phyloP scores from a whole-genome alignment of 1,140 invertebrate genomes.

The Hycleus cichorii region DNA sequence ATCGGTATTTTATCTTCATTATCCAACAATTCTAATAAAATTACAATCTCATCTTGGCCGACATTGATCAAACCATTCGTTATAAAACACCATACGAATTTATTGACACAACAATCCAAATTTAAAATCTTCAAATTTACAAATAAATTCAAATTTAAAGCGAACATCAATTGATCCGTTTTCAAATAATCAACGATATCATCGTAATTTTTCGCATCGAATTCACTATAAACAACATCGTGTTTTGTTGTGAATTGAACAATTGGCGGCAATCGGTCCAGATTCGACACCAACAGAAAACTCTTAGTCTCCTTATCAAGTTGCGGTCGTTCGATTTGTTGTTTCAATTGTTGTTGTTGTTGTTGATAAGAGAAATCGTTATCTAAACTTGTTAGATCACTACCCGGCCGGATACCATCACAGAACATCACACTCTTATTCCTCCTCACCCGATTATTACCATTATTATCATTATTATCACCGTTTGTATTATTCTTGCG shows the following conservation, averaged over 20 bases:
- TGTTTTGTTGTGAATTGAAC: constrained; percentile 47
- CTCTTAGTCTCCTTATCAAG: constrained; percentile 48
- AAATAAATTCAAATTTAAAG: constrained; percentile 71
- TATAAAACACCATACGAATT: constrained; percentile 72
- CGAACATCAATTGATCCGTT: constrained; percentile 65
- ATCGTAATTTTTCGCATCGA: constrained; percentile 42
- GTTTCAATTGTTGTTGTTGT: constrained; percentile 15
- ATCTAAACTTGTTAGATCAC: constrained; percentile 76
- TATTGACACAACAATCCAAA: constrained; percentile 76
- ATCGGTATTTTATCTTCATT: constrained; percentile 62
- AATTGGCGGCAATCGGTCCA: constrained; percentile 48
- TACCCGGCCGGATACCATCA: constrained; percentile 84
- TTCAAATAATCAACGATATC: constrained; percentile 46
- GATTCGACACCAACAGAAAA: constrained; percentile 48
- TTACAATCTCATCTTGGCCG: constrained; percentile 79
- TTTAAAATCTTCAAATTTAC: constrained; percentile 70
- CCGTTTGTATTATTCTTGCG: constrained; percentile 51
- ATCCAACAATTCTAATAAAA: constrained; percentile 67
- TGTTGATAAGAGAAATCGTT: constrained; percentile 35
- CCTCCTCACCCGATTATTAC: constrained; percentile 35
- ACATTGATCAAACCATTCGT: constrained; percentile 73
- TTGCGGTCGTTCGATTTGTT: constrained; percentile 1
- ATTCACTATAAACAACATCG: constrained; percentile 44
- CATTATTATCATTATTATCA: too few relatives aligned
- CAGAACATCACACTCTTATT: constrained; percentile 83